Evolutionary conservation across 2,113 vertebrate genomes (phyloP).

Genomic region (Pedionomus torquatus): DNA sequence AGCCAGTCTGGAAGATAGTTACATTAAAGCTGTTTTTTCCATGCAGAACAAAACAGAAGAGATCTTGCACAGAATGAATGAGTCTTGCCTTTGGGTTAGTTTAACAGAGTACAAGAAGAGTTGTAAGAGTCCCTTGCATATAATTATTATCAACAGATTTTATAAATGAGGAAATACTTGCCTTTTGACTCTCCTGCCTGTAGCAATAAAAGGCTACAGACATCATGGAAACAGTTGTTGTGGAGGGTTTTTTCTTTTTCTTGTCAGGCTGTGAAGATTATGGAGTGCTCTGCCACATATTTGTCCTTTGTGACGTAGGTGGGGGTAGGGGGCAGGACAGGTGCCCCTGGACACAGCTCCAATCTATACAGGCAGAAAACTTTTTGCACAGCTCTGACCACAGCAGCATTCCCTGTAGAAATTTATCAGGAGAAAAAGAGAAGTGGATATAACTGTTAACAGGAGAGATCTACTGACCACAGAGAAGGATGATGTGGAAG

Average conservation of each 20-base stretch:
- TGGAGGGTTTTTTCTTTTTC: too few species aligned
- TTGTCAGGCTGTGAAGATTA: not conserved
- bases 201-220: not conserved
- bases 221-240: not conserved
- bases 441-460: not conserved
- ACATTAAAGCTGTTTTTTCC: not conserved
- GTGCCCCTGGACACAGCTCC: not conserved
- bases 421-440: rapidly evolving
- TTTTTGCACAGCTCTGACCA: rapidly evolving
- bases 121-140: not conserved
- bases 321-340: not conserved
- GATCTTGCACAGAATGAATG: not conserved
- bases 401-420: not conserved
- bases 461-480: not conserved
- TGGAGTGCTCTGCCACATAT: not conserved
- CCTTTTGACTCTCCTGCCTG: not conserved
- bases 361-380: not conserved
- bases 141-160: not conserved
- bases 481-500: not conserved
- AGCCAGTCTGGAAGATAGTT: not conserved
- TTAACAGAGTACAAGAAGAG: not conserved
- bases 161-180: not conserved
- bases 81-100: not conserved
- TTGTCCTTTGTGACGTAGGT: not conserved
- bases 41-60: not conserved